Base-by-base conservation (phyloP, 2,888 invertebrate species). In the Venustoraphidia nigricollis region DNA sequence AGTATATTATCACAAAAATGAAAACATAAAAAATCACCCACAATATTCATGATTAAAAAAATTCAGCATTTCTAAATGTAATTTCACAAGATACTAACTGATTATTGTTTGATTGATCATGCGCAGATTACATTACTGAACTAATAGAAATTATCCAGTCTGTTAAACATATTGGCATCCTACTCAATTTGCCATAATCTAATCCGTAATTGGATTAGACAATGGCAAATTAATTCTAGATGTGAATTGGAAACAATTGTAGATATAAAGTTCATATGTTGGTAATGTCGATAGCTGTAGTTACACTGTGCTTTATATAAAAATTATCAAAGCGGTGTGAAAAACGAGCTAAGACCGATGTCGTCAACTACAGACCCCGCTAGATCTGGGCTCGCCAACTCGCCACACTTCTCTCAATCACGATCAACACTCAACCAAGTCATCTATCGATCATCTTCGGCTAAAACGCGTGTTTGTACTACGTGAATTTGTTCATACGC, bases 271-370 rank as follows among this genome's bases (percentile, higher is more conserved):
- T 17, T 27, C 41, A 41, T 27, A 41, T 41, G 27, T 11, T n/a
- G 41, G 11, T 10, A 10, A 38, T 38, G 38, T 38, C 11, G 38
- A 13, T 49, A 47, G 52, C 54, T 52, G 54, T 52, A 51, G 56
- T 55, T 52, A 46, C 51, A 52, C 53, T 53, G 53, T 53, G 55
- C 50, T 43, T 52, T 46, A 17, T 34, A 39, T 39, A 17, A 14
- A 39, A 39, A 39, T 51, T 52, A 63, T 65, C 64, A 65, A 62
- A 63, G 61, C 63, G 66, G 67, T 66, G 68, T 67, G 66, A 65
- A 57, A 61, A 64, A 64, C 66, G 59, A 68, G 68, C 67, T 69
- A 68, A 65, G 66, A 63, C 58, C 64, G 64, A 66, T 64, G 62
- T 66, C 66, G 67, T 67, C 66, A 66, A 65, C 64, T 51, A 51